Percentiles rank a stretch among this genome's conserved stretches.
These are phyloP conservation scores for Cataglyphis rosenhaueri DNA, from an alignment of 2,888 invertebrate genomes.

Conservation along the genomic window DNA sequence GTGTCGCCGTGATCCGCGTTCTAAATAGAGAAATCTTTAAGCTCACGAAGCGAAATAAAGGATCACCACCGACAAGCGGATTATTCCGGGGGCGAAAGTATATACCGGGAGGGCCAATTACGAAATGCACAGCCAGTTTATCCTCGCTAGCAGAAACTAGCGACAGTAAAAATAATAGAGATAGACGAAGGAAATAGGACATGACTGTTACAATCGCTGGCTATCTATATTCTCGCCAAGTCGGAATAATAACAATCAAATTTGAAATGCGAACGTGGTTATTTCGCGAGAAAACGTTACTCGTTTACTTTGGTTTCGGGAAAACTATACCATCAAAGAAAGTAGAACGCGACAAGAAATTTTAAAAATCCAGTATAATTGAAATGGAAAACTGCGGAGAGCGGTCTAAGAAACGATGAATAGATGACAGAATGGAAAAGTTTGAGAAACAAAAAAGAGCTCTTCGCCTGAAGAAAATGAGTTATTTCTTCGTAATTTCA, in stretches of 20 bases:
- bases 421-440: background rate
- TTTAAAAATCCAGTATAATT: slow-evolving; percentile 2
- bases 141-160: background rate
- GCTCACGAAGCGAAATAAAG: slow-evolving; percentile 17
- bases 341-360: background rate
- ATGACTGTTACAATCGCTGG: slow-evolving; percentile 20
- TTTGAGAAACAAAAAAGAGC: slow-evolving; percentile 2
- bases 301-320: background rate
- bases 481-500: slow-evolving; percentile 5
- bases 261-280: background rate
- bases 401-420: background rate
- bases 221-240: background rate
- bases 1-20: background rate
- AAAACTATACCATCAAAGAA: background rate
- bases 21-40: slow-evolving; percentile 11
- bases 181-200: slow-evolving; percentile 19
- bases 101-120: slow-evolving; percentile 21
- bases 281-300: slow-evolving; percentile 11
- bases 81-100: slow-evolving; percentile 36
- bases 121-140: slow-evolving; percentile 21
- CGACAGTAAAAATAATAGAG: background rate
- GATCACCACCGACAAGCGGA: background rate
- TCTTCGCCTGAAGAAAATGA: background rate
- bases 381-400: background rate
- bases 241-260: slow-evolving; percentile 29